These are phyloP conservation scores for Caenorhabditis latens DNA, from an alignment of 1,140 invertebrate species.

Conservation along the genomic window DNA sequence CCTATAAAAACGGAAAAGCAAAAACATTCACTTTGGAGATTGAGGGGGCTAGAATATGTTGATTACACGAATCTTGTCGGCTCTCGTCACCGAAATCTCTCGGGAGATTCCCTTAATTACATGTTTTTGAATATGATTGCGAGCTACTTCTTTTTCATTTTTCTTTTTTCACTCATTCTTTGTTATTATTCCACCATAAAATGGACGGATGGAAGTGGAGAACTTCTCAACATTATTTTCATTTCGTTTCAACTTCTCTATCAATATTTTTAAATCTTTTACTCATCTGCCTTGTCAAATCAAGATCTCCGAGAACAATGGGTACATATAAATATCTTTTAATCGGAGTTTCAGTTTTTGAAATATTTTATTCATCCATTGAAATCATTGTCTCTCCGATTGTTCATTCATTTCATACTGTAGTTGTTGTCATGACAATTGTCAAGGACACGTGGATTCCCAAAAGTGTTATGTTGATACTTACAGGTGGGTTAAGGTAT, in stretches of 20 bases:
- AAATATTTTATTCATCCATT: neutral
- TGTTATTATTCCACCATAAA: neutral
- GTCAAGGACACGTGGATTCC: neutral
- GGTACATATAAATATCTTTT: neutral
- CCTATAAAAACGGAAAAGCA: too few relatives aligned
- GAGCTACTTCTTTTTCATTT: neutral
- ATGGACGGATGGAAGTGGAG: neutral
- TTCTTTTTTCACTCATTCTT: neutral
- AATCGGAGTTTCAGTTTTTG: conserved; percentile 3
- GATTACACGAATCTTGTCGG: too few relatives aligned
- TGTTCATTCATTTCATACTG: conserved; percentile 29
- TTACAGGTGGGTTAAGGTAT: neutral
- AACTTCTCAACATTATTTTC: neutral
- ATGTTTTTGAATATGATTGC: neutral
- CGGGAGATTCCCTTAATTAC: neutral
- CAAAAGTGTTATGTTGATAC: neutral
- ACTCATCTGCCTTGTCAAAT: neutral
- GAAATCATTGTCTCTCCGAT: conserved; percentile 6
- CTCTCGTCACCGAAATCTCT: neutral
- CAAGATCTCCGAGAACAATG: conserved; percentile 22
- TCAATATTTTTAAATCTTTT: neutral
- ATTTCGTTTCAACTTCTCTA: neutral
- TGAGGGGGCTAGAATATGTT: too few relatives aligned
- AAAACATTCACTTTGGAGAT: too few relatives aligned
- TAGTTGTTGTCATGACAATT: neutral